Evolutionary conservation across 1,140 invertebrate species (phyloP).

Genomic region (Calliphora vicina): DNA sequence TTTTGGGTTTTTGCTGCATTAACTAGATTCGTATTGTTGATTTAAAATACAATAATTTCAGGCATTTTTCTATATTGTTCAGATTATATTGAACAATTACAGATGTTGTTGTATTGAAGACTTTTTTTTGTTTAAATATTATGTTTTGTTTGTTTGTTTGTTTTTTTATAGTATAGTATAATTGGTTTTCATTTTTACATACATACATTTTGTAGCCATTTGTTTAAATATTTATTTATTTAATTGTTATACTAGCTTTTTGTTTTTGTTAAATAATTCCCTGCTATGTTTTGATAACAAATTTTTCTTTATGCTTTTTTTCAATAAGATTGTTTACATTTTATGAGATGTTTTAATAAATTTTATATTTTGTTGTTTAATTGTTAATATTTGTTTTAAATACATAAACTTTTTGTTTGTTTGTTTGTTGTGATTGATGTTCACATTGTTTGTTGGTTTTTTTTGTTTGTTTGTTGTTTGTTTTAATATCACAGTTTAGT

Average conservation of each 20-base stretch:
- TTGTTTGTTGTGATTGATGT: conserved; percentile 44
- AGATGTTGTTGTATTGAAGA: too few relatives aligned
- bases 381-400: conserved; percentile 50
- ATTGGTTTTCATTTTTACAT: too few relatives aligned
- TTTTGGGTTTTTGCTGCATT: too few relatives aligned
- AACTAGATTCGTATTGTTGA: too few relatives aligned
- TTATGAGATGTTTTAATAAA: background rate
- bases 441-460: conserved; percentile 1
- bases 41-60: too few relatives aligned
- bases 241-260: background rate
- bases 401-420: conserved; percentile 34
- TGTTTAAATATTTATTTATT: background rate
- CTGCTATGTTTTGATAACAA: conserved; percentile 36
- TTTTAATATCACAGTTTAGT: conserved; percentile 35
- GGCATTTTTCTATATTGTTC: too few relatives aligned
- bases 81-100: too few relatives aligned
- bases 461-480: conserved; percentile 28
- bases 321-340: conserved; percentile 9
- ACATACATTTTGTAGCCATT: background rate
- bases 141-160: too few relatives aligned
- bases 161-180: background rate
- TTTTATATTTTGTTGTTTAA: conserved; percentile 34
- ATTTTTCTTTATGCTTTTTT: conserved; percentile 43
- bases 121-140: background rate
- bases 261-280: conserved; percentile 21